Percentiles rank a stretch among this genome's conserved stretches.
Conservation (phyloP, 2,797 vertebrate species). For the Protosalanx chinensis region DNA sequence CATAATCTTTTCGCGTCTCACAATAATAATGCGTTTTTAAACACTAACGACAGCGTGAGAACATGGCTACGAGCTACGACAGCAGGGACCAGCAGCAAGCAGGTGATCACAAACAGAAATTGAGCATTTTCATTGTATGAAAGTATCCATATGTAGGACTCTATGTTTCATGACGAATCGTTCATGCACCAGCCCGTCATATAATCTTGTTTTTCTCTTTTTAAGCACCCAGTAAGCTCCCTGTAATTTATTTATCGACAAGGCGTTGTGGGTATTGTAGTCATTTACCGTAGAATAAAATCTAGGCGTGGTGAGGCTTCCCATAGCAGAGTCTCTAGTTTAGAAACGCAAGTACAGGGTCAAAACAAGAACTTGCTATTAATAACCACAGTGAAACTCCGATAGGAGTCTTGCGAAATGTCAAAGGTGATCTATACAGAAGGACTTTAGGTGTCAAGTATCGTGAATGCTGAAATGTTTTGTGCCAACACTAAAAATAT, state of each 20-base stretch:
- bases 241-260: not conserved
- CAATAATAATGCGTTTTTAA: not conserved
- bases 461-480: not conserved
- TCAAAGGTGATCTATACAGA: not conserved
- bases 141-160: not conserved
- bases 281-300: not conserved
- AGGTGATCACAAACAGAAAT: no score
- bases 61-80: no score
- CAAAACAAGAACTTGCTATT: not conserved
- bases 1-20: not conserved
- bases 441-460: not conserved
- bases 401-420: not conserved
- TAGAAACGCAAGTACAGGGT: not conserved
- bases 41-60: not conserved
- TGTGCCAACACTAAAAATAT: not conserved
- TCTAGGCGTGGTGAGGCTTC: not conserved
- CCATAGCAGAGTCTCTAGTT: not conserved
- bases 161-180: not conserved
- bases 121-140: no score
- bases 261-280: conserved; percentile 41
- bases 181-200: not conserved
- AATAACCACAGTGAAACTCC: not conserved
- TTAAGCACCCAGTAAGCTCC: not conserved
- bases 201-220: not conserved
- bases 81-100: no score